Conservation (phyloP, 2,797 vertebrate genomes). For the Notolepis coatsorum region DNA sequence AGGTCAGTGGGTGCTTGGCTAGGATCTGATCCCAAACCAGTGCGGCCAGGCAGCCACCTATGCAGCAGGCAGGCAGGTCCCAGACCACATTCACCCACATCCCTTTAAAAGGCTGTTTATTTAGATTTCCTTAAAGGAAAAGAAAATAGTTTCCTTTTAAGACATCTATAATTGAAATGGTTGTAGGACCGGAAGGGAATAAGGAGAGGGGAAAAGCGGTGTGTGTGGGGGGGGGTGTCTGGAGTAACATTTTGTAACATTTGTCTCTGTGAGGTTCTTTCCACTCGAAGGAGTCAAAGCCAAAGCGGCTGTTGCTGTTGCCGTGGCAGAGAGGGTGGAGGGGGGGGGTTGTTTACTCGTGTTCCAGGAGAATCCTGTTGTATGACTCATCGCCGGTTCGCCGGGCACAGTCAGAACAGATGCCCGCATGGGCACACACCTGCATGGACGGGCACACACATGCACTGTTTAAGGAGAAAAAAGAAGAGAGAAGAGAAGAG, state of each 20-base stretch:
- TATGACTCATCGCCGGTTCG: conserved; percentile 49
- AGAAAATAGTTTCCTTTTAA: conserved; percentile 13
- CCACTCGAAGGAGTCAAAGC: conserved; percentile 20
- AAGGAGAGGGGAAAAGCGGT: conserved; percentile 16
- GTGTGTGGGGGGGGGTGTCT: conserved; percentile 10
- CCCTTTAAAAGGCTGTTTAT: conserved; percentile 3
- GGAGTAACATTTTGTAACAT: conserved; percentile 44
- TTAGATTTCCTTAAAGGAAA: conserved; percentile 18
- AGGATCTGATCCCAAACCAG: neutral
- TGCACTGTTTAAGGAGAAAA: no score
- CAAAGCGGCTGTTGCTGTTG: conserved; percentile 30
- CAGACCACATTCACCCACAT: neutral
- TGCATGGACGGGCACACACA: no score
- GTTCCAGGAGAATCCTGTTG: conserved; percentile 37
- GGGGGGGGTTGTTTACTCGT: conserved; percentile 9
- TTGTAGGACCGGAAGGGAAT: conserved; percentile 30
- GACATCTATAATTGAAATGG: conserved; percentile 47
- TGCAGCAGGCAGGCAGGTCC: neutral
- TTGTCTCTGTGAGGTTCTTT: conserved; percentile 24
- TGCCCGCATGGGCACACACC: no score
- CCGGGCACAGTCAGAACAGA: no score
- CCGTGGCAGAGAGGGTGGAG: conserved; percentile 27
- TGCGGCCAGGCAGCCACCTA: neutral
- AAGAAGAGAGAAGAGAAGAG: no score
- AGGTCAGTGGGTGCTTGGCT: neutral